These are phyloP conservation scores for Ophonus ardosiacus DNA, from an alignment of 2,888 invertebrate species.

Conservation along the genomic window DNA sequence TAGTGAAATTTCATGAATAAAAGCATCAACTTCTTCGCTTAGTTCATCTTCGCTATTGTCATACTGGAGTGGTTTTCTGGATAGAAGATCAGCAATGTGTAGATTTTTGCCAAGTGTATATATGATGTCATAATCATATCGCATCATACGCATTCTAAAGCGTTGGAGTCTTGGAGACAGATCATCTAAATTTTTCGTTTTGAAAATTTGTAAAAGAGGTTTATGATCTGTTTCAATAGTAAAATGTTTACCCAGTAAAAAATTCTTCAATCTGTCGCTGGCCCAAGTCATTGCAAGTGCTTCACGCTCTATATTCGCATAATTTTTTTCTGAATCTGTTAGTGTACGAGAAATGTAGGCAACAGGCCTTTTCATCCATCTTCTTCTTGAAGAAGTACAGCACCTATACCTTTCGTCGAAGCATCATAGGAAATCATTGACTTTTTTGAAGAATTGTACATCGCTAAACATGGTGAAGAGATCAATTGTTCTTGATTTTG, in stretches of 20 bases:
- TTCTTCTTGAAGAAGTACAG: constrained; percentile 17
- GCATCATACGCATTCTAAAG: constrained; percentile 50
- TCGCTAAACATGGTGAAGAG: not conserved
- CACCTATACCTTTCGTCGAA: constrained; percentile 1
- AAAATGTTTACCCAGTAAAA: constrained; percentile 24
- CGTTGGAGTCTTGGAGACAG: constrained; percentile 45
- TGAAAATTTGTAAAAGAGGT: constrained; percentile 23
- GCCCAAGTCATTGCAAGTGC: constrained; percentile 58
- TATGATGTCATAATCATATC: constrained; percentile 47
- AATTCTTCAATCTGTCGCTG: constrained; percentile 55
- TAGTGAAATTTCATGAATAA: not conserved
- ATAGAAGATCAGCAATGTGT: constrained; percentile 51
- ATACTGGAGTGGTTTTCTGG: not conserved
- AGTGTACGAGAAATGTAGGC: constrained; percentile 10
- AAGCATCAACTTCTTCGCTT: not conserved
- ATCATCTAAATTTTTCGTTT: constrained; percentile 43
- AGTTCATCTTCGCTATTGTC: not conserved
- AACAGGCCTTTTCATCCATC: not conserved
- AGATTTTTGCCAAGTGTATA: constrained; percentile 52
- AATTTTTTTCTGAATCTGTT: constrained; percentile 43
- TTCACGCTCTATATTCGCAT: constrained; percentile 53
- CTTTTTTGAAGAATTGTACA: constrained; percentile 3
- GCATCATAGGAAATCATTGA: not conserved
- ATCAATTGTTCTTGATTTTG: not conserved
- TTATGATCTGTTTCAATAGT: constrained; percentile 55